Evolutionary conservation across 2,113 vertebrate species (phyloP).

Genomic region (Catharus bicknelli): DNA sequence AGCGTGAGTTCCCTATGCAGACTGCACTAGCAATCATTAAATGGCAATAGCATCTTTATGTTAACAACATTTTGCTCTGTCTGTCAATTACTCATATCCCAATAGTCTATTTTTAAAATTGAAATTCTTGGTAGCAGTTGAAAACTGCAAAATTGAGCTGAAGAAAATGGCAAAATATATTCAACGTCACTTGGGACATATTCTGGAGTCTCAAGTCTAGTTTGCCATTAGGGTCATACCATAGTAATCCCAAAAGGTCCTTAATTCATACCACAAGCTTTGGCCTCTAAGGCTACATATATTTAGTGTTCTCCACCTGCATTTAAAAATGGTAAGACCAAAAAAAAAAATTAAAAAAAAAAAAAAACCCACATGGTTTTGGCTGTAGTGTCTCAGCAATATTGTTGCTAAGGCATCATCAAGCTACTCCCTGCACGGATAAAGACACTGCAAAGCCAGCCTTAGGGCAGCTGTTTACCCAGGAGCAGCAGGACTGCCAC

Average conservation of each 20-base stretch:
- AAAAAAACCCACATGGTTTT: background rate
- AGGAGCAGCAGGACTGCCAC: background rate
- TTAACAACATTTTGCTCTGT: background rate
- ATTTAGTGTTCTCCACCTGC: fast-evolving
- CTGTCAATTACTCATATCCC: background rate
- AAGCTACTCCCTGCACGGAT: background rate
- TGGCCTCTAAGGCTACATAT: background rate
- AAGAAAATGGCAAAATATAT: background rate
- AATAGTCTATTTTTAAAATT: background rate
- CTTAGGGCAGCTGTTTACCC: background rate
- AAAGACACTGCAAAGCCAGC: background rate
- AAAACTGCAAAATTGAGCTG: background rate
- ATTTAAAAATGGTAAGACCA: background rate
- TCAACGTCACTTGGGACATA: background rate
- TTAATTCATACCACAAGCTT: background rate
- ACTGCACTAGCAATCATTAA: background rate
- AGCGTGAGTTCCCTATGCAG: background rate
- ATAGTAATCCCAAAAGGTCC: background rate
- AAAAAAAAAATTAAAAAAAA: background rate
- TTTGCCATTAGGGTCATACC: background rate
- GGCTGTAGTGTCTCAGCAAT: background rate
- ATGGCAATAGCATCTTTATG: background rate
- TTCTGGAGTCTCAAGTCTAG: background rate
- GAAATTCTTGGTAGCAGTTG: background rate
- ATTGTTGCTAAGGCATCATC: background rate